Base-by-base conservation (phyloP, 2,888 invertebrate genomes). In the Napeogenes inachia region DNA sequence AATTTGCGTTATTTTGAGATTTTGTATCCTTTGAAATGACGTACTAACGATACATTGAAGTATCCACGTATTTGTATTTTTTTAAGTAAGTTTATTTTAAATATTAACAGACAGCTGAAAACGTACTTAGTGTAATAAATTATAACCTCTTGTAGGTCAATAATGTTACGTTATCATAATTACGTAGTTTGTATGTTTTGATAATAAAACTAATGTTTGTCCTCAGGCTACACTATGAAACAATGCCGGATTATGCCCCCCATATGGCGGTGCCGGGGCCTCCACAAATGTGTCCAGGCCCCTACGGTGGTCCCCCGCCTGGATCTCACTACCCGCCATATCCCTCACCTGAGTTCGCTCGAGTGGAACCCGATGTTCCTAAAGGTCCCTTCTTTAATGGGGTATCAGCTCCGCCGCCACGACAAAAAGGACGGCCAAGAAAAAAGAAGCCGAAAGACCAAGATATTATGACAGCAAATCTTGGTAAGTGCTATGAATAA, bases 401-500 rank as follows among this genome's bases (percentile, higher is more conserved):
- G 10, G 85, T 89, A 61, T 67, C 87, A 6, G 85, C 87, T 47
- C 89, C 90, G 57, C 92, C 93, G n/a, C 96, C 97, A 5, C 92
- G 97, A 73, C 97, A 97, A 85, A 98, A 98, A 92, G 98, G 98
- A 10, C 92, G 98, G 71, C 98, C 98, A 45, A 92, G 98, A 80
- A 98, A 98, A 91, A 92, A 97, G 92, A 98, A 98, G 86, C 96
- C 96, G 59, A 97, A 97, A 91, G 96, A 97, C 81, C 93, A 96
- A 74, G 96, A 96, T 78, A 93, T 95, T 65, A 94, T 96, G 94
- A 94, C 95, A 59, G 95, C 96, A 59, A 96, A 94, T 85, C 93
- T 96, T 85, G 96, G 96, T 96, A 87, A 94, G 94, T 85, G 60
- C 46, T 62, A 58, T 32, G 32, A 57, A 60, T 53, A 45, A 45